Conservation (phyloP, 2,888 invertebrate genomes). For the Cylindroiulus punctatus region DNA sequence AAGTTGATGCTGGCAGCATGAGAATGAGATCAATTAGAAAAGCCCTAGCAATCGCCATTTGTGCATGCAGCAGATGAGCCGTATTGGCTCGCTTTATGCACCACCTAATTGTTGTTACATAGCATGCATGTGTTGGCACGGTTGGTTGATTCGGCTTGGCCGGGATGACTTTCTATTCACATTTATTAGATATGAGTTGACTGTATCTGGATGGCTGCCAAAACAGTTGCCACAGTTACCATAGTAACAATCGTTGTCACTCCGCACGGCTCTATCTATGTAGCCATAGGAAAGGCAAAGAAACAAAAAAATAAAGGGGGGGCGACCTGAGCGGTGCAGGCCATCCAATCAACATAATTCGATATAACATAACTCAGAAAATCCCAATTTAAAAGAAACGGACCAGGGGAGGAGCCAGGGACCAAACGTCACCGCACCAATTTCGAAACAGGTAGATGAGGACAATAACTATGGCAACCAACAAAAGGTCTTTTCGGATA, state of each 20-base stretch:
- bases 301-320: background rate
- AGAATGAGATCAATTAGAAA: conserved; percentile 37
- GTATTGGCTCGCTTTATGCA: background rate
- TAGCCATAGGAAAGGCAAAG: conserved; percentile 37
- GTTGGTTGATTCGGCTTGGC: conserved; percentile 34
- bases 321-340: background rate
- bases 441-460: background rate
- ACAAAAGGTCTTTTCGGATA: conserved; percentile 15
- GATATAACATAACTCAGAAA: conserved; percentile 28
- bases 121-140: conserved; percentile 42
- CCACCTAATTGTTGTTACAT: background rate
- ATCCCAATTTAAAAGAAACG: background rate
- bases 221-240: conserved; percentile 52
- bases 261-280: conserved; percentile 39
- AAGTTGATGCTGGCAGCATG: conserved; percentile 22
- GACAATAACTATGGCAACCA: background rate
- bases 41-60: conserved; percentile 9
- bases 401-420: background rate
- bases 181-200: conserved; percentile 38
- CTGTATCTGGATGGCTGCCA: conserved; percentile 44
- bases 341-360: conserved; percentile 42
- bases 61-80: conserved; percentile 15
- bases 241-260: conserved; percentile 51
- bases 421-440: background rate
- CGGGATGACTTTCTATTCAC: conserved; percentile 33